phyloP scores from a whole-genome alignment of 2,888 invertebrate genomes.

The Allygus modestus region DNA sequence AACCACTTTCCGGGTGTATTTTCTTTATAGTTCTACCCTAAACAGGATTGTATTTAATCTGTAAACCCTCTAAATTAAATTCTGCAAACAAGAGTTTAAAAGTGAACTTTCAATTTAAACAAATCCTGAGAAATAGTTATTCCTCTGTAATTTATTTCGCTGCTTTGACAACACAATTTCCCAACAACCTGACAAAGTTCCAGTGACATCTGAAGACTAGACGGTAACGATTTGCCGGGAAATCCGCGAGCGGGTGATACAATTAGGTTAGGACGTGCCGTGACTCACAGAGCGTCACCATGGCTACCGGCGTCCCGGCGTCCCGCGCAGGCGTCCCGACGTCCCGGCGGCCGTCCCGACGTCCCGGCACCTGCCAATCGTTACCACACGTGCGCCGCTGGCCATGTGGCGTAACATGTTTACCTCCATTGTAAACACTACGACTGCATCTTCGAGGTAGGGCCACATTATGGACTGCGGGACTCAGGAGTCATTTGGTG shows the following conservation, averaged over 20 bases:
- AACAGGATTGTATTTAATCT: no score
- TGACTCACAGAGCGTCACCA: slow-evolving; percentile 53
- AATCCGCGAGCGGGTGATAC: slow-evolving; percentile 54
- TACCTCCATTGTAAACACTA: background rate
- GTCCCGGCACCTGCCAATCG: slow-evolving; percentile 23
- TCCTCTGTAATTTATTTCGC: no score
- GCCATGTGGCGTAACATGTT: slow-evolving; percentile 25
- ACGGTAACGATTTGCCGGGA: slow-evolving; percentile 54
- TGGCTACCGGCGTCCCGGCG: slow-evolving; percentile 9
- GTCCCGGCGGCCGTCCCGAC: background rate
- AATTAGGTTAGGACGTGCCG: slow-evolving; percentile 54
- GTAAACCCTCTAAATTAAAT: no score
- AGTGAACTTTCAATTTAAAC: no score
- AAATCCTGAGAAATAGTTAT: no score
- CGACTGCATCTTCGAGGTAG: background rate
- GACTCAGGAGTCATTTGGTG: no score
- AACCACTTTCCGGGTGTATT: no score
- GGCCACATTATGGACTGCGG: background rate
- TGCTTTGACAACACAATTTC: no score
- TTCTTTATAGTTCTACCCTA: no score
- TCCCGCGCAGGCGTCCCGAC: slow-evolving; percentile 16
- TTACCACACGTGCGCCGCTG: background rate
- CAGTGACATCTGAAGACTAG: background rate
- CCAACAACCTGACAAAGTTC: background rate
- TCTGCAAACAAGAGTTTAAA: no score